Evolutionary conservation across 2,888 invertebrate genomes (phyloP).

Genomic region (Hydriomena furcata): DNA sequence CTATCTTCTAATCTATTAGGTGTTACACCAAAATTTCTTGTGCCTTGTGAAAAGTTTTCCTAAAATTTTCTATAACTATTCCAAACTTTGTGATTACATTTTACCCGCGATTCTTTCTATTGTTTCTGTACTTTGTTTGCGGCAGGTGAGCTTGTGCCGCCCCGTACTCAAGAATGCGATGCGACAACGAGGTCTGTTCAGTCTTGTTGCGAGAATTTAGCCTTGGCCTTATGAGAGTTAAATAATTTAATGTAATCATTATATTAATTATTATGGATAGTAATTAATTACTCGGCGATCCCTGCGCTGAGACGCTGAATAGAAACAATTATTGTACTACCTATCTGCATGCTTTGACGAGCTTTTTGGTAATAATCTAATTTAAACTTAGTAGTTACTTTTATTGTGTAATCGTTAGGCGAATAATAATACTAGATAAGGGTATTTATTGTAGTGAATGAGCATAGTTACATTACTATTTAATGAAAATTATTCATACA

Average conservation of each 20-base stretch:
- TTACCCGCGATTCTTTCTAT: conserved; percentile 39
- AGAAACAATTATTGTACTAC: conserved; percentile 79
- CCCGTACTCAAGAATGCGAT: conserved; percentile 52
- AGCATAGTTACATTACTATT: conserved; percentile 78
- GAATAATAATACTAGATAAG: conserved; percentile 78
- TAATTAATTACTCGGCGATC: conserved; percentile 67
- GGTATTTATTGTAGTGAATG: conserved; percentile 81
- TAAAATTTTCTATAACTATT: conserved; percentile 51
- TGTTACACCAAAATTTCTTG: conserved; percentile 70
- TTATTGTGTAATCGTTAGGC: conserved; percentile 80
- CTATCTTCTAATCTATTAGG: conserved; percentile 46
- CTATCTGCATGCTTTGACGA: conserved; percentile 84
- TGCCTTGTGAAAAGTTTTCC: conserved; percentile 69
- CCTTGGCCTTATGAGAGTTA: conserved; percentile 83
- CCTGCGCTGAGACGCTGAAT: conserved; percentile 72
- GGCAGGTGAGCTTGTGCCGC: conserved; percentile 23
- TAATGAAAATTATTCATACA: conserved; percentile 76
- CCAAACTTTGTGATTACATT: conserved; percentile 46
- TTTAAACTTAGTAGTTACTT: conserved; percentile 81
- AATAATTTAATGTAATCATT: conserved; percentile 80
- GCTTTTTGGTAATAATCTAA: conserved; percentile 84
- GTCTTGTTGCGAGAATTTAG: conserved; percentile 83
- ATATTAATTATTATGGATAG: conserved; percentile 63
- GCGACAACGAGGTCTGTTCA: conserved; percentile 72
- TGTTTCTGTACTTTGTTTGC: conserved; percentile 33